Evolutionary conservation across 2,113 vertebrate species (phyloP), one percentile per base, ranked within the genome.

Genomic region (Oryzias javanicus): DNA sequence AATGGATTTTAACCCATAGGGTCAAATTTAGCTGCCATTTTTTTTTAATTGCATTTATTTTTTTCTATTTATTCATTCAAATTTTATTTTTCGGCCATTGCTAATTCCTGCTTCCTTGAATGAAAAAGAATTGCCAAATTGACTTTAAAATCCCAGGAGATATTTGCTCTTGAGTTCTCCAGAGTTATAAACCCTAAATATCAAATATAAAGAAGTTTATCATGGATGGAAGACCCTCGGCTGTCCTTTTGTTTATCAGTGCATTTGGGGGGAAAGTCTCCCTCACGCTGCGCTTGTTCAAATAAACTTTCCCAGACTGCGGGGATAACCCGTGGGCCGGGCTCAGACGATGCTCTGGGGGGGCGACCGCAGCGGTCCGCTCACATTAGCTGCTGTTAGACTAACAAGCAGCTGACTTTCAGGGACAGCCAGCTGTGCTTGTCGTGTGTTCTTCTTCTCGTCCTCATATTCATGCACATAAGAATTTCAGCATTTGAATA

Each of bases 371-470:
- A 83, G 76, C 84, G 86, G 86, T 88, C 86, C 78, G 79, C 74
- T 88, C 80, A 83, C 60, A 88, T 89, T 88, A 88, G 81, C 76
- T 56, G 74, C 63, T 86, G 76, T 74, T 78, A 88, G 84, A 88
- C 88, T 82, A 87, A 84, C 72, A 64, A 70, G 67, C 64, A 45
- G 22, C 60, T 46, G 79, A 80, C 67, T 70, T 70, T 79, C 67
- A 68, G 70, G 72, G 72, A 83, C 42, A 58, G 57, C 71, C 71
- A 81, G 74, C 86, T 83, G 86, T 49, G 74, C 62, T 79, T 70
- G 47, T 44, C 63, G 47, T 48, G 72, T 55, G 49, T 67, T 67
- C 19, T 64, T 69, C 54, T 50, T 61, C 70, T 18, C 19, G 14
- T 48, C 16, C 16, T 49, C 54, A 61, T 69, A 63, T 65, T 52